Percentiles rank a stretch among this genome's conserved stretches.
Evolutionary conservation across 2,888 invertebrate species (phyloP).

Genomic region (Meteorus colon): DNA sequence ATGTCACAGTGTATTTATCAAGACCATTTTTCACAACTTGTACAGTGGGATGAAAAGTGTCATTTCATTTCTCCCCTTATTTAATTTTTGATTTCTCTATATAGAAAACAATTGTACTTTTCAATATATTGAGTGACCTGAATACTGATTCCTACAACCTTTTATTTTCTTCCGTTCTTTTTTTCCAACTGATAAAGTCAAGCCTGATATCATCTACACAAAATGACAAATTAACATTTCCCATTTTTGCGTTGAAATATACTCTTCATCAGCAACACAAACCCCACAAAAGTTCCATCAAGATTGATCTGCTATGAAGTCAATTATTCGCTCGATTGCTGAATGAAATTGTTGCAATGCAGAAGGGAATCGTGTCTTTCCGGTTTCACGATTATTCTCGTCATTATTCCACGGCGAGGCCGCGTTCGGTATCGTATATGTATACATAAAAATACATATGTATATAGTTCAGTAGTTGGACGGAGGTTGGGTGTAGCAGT

Average conservation of each 20-base stretch:
- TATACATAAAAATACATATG: background rate
- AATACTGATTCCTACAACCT: conserved; percentile 2
- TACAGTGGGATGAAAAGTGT: background rate
- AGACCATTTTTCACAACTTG: background rate
- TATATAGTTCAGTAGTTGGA: background rate
- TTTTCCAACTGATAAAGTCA: conserved; percentile 30
- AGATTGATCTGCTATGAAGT: conserved; percentile 10
- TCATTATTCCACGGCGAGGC: conserved; percentile 18
- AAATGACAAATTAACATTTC: conserved; percentile 8
- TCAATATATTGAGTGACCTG: conserved; percentile 34
- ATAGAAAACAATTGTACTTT: background rate
- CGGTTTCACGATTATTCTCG: conserved; percentile 19
- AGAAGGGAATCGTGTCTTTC: conserved; percentile 22
- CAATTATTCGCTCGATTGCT: conserved; percentile 23
- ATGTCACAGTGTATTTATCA: background rate
- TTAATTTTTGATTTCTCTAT: background rate
- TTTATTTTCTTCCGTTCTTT: background rate
- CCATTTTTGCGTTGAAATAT: background rate
- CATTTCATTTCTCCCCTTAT: background rate
- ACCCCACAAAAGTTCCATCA: background rate
- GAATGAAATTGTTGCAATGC: conserved; percentile 5
- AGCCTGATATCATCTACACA: background rate
- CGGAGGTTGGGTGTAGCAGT: background rate
- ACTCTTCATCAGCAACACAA: background rate
- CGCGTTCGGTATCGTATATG: background rate